Conservation (phyloP, 2,797 vertebrate genomes). For the Graptemys geographica region DNA sequence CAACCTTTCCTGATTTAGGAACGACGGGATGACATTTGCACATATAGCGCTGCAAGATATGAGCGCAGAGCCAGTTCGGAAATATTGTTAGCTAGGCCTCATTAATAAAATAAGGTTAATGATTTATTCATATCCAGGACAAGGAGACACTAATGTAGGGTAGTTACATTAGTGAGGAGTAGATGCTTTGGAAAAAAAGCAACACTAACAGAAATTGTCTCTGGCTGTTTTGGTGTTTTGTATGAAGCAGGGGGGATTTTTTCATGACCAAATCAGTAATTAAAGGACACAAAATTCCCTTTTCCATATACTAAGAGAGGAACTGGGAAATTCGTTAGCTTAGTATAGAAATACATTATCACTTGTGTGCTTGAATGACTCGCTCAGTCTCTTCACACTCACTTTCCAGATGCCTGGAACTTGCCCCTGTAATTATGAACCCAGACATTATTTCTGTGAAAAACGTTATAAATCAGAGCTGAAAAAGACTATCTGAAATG, state of each 20-base stretch:
- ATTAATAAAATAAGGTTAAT: conserved; percentile 84
- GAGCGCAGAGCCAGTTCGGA: conserved; percentile 66
- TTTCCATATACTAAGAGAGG: conserved; percentile 54
- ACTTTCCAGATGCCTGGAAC: conserved; percentile 63
- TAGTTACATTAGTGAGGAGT: conserved; percentile 73
- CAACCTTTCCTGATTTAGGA: conserved; percentile 20
- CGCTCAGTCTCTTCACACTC: conserved; percentile 57
- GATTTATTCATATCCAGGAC: conserved; percentile 84
- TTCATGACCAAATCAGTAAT: conserved; percentile 69
- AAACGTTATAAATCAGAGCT: conserved; percentile 58
- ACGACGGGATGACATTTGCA: background rate
- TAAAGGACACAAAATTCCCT: conserved; percentile 61
- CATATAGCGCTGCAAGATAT: conserved; percentile 56
- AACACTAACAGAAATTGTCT: conserved; percentile 67
- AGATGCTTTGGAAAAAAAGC: conserved; percentile 67
- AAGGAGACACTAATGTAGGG: conserved; percentile 76
- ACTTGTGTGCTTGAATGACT: conserved; percentile 35
- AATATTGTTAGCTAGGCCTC: conserved; percentile 77
- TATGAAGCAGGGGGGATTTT: conserved; percentile 58
- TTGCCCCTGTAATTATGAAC: conserved; percentile 70
- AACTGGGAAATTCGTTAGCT: conserved; percentile 62
- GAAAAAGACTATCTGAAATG: conserved; percentile 46
- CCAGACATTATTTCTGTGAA: conserved; percentile 69
- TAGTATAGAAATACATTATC: conserved; percentile 62
- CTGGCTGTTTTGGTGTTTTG: conserved; percentile 65